Percentiles rank a stretch among this genome's conserved stretches.
phyloP scores from a whole-genome alignment of 2,888 invertebrate species.

The Apodemia hepburni region DNA sequence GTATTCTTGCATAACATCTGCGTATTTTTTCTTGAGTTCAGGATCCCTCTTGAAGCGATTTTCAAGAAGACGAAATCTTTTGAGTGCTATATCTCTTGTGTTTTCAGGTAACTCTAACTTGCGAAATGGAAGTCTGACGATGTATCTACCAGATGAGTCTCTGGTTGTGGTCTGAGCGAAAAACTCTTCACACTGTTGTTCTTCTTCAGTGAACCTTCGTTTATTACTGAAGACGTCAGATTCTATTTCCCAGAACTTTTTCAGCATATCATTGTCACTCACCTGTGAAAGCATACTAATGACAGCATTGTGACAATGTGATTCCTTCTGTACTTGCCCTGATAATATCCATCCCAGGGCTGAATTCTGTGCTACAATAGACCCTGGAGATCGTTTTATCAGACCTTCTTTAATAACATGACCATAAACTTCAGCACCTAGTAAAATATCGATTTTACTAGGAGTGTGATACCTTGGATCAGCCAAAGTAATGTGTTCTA shows the following conservation, averaged over 20 bases:
- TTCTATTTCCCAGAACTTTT: neutral
- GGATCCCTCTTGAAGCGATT: slow-evolving; percentile 12
- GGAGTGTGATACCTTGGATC: neutral
- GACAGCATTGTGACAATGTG: neutral
- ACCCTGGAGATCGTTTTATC: neutral
- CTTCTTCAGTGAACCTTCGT: neutral
- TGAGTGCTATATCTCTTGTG: slow-evolving; percentile 6
- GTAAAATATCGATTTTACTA: neutral
- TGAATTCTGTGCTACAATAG: neutral
- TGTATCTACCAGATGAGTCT: slow-evolving; percentile 6
- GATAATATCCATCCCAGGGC: neutral
- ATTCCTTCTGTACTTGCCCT: neutral
- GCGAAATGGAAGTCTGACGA: neutral
- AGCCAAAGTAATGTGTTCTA: neutral
- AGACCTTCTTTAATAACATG: neutral
- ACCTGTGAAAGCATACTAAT: slow-evolving; percentile 3
- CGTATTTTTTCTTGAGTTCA: slow-evolving; percentile 2
- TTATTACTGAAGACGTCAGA: neutral
- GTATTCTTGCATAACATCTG: slow-evolving; percentile 15
- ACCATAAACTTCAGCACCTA: neutral
- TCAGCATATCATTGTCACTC: slow-evolving; percentile 1
- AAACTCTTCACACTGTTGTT: slow-evolving; percentile 5
- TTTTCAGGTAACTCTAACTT: neutral
- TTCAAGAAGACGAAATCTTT: slow-evolving; percentile 16
- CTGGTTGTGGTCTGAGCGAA: neutral